Conservation (phyloP, 2,797 vertebrate species). For the Sebastes itinus region DNA sequence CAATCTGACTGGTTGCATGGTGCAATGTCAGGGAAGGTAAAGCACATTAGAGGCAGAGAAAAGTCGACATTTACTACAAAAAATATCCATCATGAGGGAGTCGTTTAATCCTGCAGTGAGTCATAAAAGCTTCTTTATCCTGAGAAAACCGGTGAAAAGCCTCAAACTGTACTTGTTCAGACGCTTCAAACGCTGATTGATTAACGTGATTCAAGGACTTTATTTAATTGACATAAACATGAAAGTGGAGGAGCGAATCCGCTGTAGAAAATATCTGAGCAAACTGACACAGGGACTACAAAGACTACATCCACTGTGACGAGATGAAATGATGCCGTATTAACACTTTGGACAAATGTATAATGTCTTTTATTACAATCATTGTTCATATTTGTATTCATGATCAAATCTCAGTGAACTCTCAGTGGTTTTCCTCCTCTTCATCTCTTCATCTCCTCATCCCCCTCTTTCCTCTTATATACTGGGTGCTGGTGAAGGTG, state of each 20-base stretch:
- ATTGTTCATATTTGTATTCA: neutral
- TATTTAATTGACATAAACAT: constrained; percentile 46
- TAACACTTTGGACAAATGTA: neutral
- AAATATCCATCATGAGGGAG: constrained; percentile 49
- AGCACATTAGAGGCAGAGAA: constrained; percentile 62
- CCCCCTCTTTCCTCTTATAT: no score
- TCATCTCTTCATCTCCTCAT: neutral
- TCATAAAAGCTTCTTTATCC: constrained; percentile 56
- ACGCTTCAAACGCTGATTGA: constrained; percentile 53
- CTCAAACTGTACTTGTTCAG: constrained; percentile 10
- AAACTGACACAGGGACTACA: neutral
- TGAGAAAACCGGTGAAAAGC: constrained; percentile 30
- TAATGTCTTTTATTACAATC: neutral
- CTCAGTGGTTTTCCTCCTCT: neutral
- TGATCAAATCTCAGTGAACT: neutral
- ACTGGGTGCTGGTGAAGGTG: no score
- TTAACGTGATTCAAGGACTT: constrained; percentile 56
- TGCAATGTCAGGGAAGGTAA: constrained; percentile 65
- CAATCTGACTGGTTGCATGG: constrained; percentile 61
- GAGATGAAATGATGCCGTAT: neutral
- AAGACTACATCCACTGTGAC: neutral
- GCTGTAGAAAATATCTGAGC: neutral
- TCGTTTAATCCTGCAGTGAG: constrained; percentile 55
- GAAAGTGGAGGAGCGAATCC: constrained; percentile 28
- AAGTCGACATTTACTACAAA: constrained; percentile 60